A percentile compares a stretch with the other conserved stretches of the same genome.
These are phyloP conservation scores for Apostichopus californicus DNA, from an alignment of 35 echinoderm and acorn worm genomes.

Conservation along the genomic window DNA sequence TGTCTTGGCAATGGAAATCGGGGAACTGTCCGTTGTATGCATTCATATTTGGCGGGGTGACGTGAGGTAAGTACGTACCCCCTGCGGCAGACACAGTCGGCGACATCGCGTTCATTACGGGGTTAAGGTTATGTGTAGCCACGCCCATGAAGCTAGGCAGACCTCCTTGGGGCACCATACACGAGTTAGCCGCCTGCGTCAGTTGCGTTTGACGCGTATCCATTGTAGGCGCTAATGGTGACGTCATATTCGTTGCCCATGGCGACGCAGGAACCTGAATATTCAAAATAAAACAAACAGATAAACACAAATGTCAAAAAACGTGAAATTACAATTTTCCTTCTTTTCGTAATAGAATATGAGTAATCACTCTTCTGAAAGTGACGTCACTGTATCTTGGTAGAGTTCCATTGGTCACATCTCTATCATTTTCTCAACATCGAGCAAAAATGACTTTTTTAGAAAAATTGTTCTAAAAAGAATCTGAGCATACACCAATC, in stretches of 20 bases:
- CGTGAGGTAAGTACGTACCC: slow-evolving; percentile 43
- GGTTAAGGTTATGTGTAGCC: slow-evolving; percentile 43
- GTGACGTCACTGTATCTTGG: no score
- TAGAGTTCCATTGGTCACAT: no score
- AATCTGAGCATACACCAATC: no score
- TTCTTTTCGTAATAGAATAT: no score
- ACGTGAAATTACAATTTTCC: background rate
- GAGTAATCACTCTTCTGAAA: no score
- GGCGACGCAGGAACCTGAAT: slow-evolving; percentile 80
- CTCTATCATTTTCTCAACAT: no score
- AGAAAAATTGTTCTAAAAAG: no score
- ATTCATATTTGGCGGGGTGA: slow-evolving; percentile 55
- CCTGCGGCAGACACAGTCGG: slow-evolving; percentile 22
- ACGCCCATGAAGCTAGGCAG: slow-evolving; percentile 96
- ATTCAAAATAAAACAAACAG: background rate
- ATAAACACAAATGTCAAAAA: background rate
- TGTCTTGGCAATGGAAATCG: slow-evolving; percentile 61
- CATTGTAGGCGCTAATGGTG: slow-evolving; percentile 83
- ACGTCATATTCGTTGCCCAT: slow-evolving; percentile 92
- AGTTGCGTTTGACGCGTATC: slow-evolving; percentile 54
- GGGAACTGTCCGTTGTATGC: slow-evolving; percentile 89
- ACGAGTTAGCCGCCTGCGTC: slow-evolving; percentile 72
- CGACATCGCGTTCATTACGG: slow-evolving; percentile 73
- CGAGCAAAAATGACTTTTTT: no score
- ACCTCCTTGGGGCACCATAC: slow-evolving; percentile 83